Evolutionary conservation across 1,140 invertebrate genomes (phyloP).

Genomic region (Brachystomella parvula): DNA sequence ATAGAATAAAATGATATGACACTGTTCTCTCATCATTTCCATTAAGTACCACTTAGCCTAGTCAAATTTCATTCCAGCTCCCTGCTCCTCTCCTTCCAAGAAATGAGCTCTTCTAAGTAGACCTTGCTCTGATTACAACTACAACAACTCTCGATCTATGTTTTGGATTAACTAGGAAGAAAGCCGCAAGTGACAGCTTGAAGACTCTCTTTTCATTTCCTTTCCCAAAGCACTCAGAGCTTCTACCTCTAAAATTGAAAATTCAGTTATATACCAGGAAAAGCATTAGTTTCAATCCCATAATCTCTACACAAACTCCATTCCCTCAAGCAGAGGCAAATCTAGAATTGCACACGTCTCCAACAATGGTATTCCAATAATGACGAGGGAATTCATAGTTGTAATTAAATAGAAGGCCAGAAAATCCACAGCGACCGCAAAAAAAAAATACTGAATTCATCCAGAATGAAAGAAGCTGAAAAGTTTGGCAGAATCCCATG

Average conservation of each 20-base stretch:
- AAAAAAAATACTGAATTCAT: no score
- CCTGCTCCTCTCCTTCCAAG: not conserved
- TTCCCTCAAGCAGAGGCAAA: no score
- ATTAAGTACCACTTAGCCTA: constrained; percentile 21
- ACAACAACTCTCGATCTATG: no score
- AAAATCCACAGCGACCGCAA: no score
- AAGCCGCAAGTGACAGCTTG: not conserved
- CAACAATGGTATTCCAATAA: no score
- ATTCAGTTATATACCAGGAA: no score
- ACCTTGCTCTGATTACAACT: not conserved
- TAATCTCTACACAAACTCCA: no score
- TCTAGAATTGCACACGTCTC: no score
- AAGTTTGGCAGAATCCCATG: no score
- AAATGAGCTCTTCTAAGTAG: not conserved
- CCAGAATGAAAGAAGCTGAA: no score
- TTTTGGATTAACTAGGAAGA: not conserved
- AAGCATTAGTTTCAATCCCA: not conserved
- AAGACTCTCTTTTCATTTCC: not conserved
- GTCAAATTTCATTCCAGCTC: constrained; percentile 8
- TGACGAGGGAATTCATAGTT: no score
- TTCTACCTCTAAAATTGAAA: not conserved
- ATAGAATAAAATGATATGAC: constrained; percentile 16
- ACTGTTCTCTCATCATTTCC: constrained; percentile 14
- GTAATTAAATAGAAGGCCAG: no score
- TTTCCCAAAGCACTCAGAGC: not conserved